phyloP scores from a whole-genome alignment of 1,140 invertebrate genomes.

The Zophobas atratus region DNA sequence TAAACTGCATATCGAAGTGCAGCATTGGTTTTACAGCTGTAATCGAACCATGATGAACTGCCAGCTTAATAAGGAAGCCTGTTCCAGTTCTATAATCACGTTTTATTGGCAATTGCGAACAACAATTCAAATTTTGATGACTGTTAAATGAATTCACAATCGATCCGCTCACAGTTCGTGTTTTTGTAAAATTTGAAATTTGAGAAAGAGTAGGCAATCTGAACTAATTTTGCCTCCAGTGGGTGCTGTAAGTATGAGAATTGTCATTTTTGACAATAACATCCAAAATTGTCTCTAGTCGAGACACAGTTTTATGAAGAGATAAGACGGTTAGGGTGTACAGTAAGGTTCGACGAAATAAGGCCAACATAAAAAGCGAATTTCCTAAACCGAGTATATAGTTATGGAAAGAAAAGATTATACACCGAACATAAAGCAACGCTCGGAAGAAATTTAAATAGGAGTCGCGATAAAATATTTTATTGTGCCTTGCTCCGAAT shows the following conservation, averaged over 20 bases:
- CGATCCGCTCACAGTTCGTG: neutral
- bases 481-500: conserved; percentile 53
- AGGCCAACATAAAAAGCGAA: conserved; percentile 42
- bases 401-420: conserved; percentile 49
- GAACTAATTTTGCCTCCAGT: no score
- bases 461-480: conserved; percentile 55
- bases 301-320: no score
- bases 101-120: conserved; percentile 51
- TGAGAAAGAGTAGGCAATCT: no score
- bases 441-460: conserved; percentile 56
- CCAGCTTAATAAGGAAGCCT: conserved; percentile 57
- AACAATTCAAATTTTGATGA: conserved; percentile 54
- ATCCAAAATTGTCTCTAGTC: no score
- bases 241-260: no score
- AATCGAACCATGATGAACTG: conserved; percentile 57
- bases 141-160: conserved; percentile 33
- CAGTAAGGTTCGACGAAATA: conserved; percentile 42
- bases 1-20: conserved; percentile 51
- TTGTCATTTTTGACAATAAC: no score
- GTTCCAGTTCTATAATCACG: conserved; percentile 52
- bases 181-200: no score
- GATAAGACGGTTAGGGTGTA: neutral
- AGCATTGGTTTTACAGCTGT: conserved; percentile 52
- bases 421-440: conserved; percentile 51
- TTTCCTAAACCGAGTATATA: conserved; percentile 48